Conservation (phyloP, 2,113 vertebrate genomes). For the Polypterus senegalus region DNA sequence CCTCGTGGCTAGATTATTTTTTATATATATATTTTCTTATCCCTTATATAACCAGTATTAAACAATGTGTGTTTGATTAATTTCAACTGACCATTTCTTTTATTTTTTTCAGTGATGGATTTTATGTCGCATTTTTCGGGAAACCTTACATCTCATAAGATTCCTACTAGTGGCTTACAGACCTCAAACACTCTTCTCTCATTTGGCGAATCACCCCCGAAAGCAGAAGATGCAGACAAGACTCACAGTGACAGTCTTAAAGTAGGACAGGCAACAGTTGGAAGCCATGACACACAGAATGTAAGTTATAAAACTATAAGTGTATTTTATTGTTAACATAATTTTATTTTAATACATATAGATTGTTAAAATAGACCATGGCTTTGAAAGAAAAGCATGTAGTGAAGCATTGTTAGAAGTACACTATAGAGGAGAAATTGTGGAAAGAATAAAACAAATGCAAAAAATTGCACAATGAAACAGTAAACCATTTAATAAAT, state of each 20-base stretch:
- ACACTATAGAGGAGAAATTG: too few species aligned
- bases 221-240: slow-evolving; percentile 56
- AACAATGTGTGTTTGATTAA: neutral
- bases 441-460: too few species aligned
- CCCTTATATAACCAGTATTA: too few species aligned
- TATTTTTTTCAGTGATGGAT: slow-evolving; percentile 42
- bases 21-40: too few species aligned
- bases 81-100: neutral
- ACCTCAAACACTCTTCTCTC: slow-evolving; percentile 54
- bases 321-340: too few species aligned
- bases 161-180: slow-evolving; percentile 30
- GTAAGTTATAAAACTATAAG: slow-evolving; percentile 11
- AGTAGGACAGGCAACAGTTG: slow-evolving; percentile 5
- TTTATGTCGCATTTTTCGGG: slow-evolving; percentile 50
- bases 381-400: too few species aligned
- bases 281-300: slow-evolving; percentile 12
- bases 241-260: neutral
- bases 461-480: too few species aligned
- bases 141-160: slow-evolving; percentile 52
- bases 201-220: slow-evolving; percentile 51
- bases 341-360: too few species aligned
- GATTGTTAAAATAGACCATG: too few species aligned
- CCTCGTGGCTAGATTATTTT: too few species aligned
- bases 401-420: too few species aligned
- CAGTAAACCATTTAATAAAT: too few species aligned